Conservation (phyloP, 2,113 vertebrate species). For the Nicator chloris region DNA sequence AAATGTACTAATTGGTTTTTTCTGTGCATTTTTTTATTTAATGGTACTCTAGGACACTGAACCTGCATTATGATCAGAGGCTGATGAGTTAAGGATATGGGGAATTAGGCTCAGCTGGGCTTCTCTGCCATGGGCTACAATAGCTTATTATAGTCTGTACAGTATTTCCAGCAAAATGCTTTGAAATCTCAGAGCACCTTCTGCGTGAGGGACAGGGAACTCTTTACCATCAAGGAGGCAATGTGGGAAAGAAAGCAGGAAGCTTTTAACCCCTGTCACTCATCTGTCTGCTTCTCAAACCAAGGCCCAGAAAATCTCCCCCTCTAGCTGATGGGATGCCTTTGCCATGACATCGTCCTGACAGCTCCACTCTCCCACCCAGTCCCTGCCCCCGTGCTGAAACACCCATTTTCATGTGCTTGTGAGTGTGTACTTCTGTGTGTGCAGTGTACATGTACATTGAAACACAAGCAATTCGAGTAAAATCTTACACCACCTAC, state of each 20-base stretch:
- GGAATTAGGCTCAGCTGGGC: conserved; percentile 44
- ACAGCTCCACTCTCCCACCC: not conserved
- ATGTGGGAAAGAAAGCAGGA: conserved; percentile 24
- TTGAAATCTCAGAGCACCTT: conserved; percentile 19
- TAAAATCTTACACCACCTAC: not conserved
- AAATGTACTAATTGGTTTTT: conserved; percentile 12
- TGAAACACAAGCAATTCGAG: not conserved
- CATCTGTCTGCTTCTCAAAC: conserved; percentile 54
- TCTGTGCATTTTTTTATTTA: not conserved
- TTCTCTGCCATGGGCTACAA: conserved; percentile 4
- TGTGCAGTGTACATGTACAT: not conserved
- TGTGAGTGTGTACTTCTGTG: not conserved
- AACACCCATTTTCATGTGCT: not conserved
- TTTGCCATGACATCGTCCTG: conserved; percentile 22
- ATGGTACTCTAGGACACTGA: conserved; percentile 6
- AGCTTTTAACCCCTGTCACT: conserved; percentile 70
- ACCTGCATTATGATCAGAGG: conserved; percentile 26
- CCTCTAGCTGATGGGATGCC: conserved; percentile 33
- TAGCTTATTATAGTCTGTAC: not conserved
- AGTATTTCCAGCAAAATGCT: conserved; percentile 33
- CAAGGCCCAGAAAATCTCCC: conserved; percentile 1
- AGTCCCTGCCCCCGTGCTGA: not conserved
- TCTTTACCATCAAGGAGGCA: conserved; percentile 31
- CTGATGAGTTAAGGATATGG: conserved; percentile 33
- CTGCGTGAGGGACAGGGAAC: conserved; percentile 25